These are phyloP conservation scores for Tilapia sparmanii DNA, from an alignment of 2,113 vertebrate species.

Conservation along the genomic window DNA sequence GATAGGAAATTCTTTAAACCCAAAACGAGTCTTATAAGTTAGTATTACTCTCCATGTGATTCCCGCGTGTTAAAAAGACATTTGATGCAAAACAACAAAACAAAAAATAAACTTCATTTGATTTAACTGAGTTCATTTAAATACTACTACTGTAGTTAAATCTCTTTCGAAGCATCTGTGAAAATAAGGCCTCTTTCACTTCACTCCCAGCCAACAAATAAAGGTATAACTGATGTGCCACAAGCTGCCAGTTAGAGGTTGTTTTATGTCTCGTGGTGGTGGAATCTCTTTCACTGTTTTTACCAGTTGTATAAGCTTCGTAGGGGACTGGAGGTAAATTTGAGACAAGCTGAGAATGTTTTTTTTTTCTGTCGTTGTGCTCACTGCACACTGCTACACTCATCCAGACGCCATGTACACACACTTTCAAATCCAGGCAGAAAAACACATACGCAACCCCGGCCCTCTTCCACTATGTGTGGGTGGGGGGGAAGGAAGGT, in stretches of 20 bases:
- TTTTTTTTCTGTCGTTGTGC: constrained; percentile 34
- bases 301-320: constrained; percentile 34
- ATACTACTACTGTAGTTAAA: neutral
- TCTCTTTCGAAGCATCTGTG: neutral
- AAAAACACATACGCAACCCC: constrained; percentile 7
- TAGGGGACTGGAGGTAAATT: constrained; percentile 34
- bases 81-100: neutral
- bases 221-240: constrained; percentile 57
- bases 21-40: neutral
- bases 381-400: neutral
- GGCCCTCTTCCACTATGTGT: constrained; percentile 8
- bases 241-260: constrained; percentile 32
- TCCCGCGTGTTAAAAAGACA: neutral
- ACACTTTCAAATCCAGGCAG: neutral
- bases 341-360: constrained; percentile 49
- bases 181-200: constrained; percentile 4
- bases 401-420: neutral
- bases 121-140: neutral
- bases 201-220: constrained; percentile 54
- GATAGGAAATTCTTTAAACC: constrained; percentile 19
- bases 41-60: neutral
- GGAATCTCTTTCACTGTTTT: constrained; percentile 38
- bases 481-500: neutral
- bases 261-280: constrained; percentile 53
- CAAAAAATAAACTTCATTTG: neutral